A percentile compares a stretch with the other conserved stretches of the same genome.
These are phyloP conservation scores for Saccostrea echinata DNA, from an alignment of 1,140 invertebrate species.

Conservation along the genomic window DNA sequence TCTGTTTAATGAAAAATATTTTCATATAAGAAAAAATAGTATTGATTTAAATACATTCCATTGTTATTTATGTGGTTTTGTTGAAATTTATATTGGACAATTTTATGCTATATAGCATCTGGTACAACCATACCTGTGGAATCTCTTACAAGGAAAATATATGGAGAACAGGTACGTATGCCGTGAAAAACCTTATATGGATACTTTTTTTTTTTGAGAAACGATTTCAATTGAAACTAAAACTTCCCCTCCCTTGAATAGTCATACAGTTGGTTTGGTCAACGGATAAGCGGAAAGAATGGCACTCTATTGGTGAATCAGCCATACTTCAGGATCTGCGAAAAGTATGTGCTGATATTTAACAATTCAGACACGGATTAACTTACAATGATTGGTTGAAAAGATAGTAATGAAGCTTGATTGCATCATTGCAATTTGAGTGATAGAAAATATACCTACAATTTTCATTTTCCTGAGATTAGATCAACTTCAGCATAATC, in stretches of 20 bases:
- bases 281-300: slow-evolving; percentile 24
- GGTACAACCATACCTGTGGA: slow-evolving; percentile 29
- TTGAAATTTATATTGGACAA: not conserved
- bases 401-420: too few relatives aligned
- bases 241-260: not conserved
- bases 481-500: not conserved
- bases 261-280: slow-evolving; percentile 54
- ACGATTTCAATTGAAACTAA: too few relatives aligned
- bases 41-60: too few relatives aligned
- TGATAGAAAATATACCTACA: not conserved
- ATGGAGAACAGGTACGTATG: slow-evolving; percentile 21
- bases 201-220: too few relatives aligned
- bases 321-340: slow-evolving; percentile 47
- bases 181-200: too few relatives aligned
- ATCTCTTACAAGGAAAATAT: slow-evolving; percentile 36
- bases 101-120: not conserved
- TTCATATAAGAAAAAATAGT: too few relatives aligned
- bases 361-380: not conserved
- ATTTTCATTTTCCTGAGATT: not conserved
- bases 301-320: slow-evolving; percentile 40
- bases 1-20: too few relatives aligned
- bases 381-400: not conserved
- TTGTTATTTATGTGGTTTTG: too few relatives aligned
- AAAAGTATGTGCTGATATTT: not conserved
- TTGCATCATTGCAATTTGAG: too few relatives aligned